These are phyloP conservation scores for Lordiphosa collinella DNA, from an alignment of 1,140 invertebrate genomes.

Conservation along the genomic window DNA sequence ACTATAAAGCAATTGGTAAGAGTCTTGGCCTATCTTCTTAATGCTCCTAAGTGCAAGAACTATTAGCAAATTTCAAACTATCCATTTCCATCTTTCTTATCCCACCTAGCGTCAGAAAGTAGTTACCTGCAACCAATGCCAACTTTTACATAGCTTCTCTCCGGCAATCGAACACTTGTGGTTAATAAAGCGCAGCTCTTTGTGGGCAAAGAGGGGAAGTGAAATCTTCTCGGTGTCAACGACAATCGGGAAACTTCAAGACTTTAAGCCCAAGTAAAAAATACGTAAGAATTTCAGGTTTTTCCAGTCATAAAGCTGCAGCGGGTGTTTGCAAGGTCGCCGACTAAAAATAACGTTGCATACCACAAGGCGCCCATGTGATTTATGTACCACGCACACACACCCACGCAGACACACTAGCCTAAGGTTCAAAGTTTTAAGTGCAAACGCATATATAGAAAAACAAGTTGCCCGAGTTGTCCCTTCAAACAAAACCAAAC, in stretches of 20 bases:
- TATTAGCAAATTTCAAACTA: too few relatives aligned
- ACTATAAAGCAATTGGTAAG: conserved; percentile 27
- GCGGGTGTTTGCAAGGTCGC: conserved; percentile 29
- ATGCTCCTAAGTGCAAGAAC: conserved; percentile 9
- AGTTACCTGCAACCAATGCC: conserved; percentile 20
- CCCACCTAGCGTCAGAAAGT: conserved; percentile 4
- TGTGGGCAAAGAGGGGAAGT: not conserved
- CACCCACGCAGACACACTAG: not conserved
- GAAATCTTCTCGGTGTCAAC: conserved; percentile 9
- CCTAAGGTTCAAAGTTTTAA: conserved; percentile 45
- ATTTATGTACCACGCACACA: conserved; percentile 30
- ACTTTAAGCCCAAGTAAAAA: conserved; percentile 20
- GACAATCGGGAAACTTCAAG: conserved; percentile 8
- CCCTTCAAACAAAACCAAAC: conserved; percentile 1
- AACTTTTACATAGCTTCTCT: conserved; percentile 33
- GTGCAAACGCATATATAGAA: conserved; percentile 20
- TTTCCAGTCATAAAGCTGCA: conserved; percentile 43
- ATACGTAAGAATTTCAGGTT: conserved; percentile 25
- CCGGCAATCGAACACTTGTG: conserved; percentile 45
- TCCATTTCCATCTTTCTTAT: not conserved
- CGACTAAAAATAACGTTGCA: conserved; percentile 47
- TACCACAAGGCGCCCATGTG: conserved; percentile 31
- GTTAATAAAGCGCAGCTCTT: conserved; percentile 40
- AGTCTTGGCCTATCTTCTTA: conserved; percentile 22
- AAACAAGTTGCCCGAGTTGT: conserved; percentile 4